Base-by-base conservation (phyloP, 2,113 vertebrate genomes). In the Illadopsis cleaveri region DNA sequence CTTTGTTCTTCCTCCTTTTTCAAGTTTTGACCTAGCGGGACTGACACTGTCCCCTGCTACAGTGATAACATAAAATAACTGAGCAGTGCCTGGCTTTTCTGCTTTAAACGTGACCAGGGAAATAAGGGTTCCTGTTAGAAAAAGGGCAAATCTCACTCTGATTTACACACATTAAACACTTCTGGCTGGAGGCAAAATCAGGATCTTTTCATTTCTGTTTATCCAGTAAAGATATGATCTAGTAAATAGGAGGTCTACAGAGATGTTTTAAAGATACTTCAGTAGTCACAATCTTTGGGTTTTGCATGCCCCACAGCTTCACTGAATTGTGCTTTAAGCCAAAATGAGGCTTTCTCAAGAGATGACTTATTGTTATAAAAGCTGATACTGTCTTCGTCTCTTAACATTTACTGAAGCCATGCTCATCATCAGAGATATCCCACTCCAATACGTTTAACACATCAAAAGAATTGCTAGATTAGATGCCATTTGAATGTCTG, bases 141-240 rank as follows among this genome's bases (percentile, higher is more conserved):
- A 84, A 94, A 91, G 70, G 57, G 20, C 51, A 94, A 90, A 89
- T 61, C 72, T 81, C 75, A 37, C 60, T 90, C 38, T 82, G 85
- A 90, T 82, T 96, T 90, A 68, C 56, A 71, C 80, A 94, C n/a
- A 91, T 82, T 77, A 89, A 96, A 90, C 76, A 81, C 10, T 1
- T 81, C 60, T 76, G 50, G 48, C 92, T 90, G 53, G 47, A 95
- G 92, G 94, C 76, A 93, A 90, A 96, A 90, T 82, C 44, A 60
- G 44, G 21, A 80, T 92, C 56, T 81, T 90, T 94, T 81, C 22
- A 92, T 68, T 93, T 90, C 72, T 90, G 69, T 92, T 95, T 96
- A 95, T 82, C 40, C 68, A 69, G 37, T 25, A 76, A 57, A 91
- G 90, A 66, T 86, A 86, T 2, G 68, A 85, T 79, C 85, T 90